Evolutionary conservation across 2,797 vertebrate species (phyloP).

Genomic region (Karalla daura): DNA sequence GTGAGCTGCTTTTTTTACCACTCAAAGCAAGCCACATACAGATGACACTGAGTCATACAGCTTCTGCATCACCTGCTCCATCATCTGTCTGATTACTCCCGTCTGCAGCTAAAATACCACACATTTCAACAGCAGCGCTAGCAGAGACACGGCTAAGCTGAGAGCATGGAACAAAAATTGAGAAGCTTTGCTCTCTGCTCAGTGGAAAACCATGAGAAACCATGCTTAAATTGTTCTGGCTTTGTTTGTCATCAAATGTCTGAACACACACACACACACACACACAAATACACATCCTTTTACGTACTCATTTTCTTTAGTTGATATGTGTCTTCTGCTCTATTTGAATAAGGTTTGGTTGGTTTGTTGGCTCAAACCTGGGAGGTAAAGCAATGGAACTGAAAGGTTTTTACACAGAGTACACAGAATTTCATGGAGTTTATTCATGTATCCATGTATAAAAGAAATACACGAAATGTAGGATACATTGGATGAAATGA

Average conservation of each 20-base stretch:
- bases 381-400: constrained; percentile 4
- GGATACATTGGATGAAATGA: constrained; percentile 1
- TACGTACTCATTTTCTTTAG: no score
- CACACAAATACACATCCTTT: neutral
- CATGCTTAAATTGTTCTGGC: neutral
- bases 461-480: no score
- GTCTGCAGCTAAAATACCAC: neutral
- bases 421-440: neutral
- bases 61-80: neutral
- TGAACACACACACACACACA: no score
- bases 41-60: neutral
- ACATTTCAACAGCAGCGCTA: no score
- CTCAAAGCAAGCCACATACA: neutral
- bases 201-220: constrained; percentile 8
- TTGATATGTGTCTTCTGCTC: constrained; percentile 14
- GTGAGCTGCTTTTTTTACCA: neutral
- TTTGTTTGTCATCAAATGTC: constrained; percentile 23
- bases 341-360: neutral
- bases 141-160: no score
- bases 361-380: constrained; percentile 3
- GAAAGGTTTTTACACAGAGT: no score
- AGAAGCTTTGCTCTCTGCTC: neutral
- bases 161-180: neutral
- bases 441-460: neutral
- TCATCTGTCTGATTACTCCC: neutral